These are phyloP conservation scores for Erythrocercus mccallii DNA, from an alignment of 2,113 vertebrate genomes.

Conservation along the genomic window DNA sequence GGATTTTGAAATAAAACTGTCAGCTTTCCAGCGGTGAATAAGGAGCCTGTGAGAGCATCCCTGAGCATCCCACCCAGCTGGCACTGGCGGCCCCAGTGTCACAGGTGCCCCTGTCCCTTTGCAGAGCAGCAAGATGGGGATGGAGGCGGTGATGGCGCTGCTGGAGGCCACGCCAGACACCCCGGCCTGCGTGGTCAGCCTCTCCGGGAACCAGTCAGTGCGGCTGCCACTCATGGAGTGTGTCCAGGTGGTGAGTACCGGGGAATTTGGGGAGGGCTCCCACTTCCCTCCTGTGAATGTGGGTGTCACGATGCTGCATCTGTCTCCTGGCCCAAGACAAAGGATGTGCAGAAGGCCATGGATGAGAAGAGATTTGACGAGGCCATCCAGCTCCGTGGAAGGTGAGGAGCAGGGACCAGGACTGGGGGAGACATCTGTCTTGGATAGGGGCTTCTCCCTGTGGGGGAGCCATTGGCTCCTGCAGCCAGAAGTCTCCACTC, in stretches of 20 bases:
- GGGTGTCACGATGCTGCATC: not conserved
- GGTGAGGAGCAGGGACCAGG: conserved; percentile 58
- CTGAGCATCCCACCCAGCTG: not conserved
- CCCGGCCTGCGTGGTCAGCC: conserved; percentile 89
- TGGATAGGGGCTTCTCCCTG: not conserved
- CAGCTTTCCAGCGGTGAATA: not conserved
- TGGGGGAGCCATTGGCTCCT: not conserved
- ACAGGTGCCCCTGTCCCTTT: not conserved
- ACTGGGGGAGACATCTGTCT: not conserved
- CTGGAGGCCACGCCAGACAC: conserved; percentile 88
- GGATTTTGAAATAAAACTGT: not conserved
- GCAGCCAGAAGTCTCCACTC: not conserved
- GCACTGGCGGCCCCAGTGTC: not conserved
- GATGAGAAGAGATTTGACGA: conserved; percentile 89
- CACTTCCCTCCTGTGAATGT: fast-evolving
- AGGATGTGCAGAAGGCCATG: conserved; percentile 94
- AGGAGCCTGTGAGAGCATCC: not conserved
- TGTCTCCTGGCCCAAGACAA: conserved; percentile 60
- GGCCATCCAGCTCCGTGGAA: conserved; percentile 88
- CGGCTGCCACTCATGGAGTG: conserved; percentile 93
- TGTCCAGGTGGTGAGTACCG: conserved; percentile 86
- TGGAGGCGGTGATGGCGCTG: conserved; percentile 90
- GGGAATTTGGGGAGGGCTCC: not conserved
- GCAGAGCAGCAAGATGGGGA: conserved; percentile 92
- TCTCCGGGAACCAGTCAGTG: conserved; percentile 88